These are phyloP conservation scores for Erpetoichthys calabaricus DNA, from an alignment of 2,797 vertebrate genomes.

Conservation along the genomic window DNA sequence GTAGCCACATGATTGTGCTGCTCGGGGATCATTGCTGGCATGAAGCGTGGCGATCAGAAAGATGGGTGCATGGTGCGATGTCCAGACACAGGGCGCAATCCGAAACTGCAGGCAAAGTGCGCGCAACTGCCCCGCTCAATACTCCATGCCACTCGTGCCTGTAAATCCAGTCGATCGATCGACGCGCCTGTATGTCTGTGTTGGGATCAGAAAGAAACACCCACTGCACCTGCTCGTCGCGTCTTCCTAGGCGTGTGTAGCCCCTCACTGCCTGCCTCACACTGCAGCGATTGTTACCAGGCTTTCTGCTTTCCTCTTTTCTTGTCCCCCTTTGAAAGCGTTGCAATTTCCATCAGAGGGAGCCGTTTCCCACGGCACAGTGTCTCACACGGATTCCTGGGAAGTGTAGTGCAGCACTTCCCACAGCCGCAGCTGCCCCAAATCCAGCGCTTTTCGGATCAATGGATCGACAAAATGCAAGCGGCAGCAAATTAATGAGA, in stretches of 20 bases:
- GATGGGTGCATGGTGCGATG: constrained; percentile 55
- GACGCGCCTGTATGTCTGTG: too few relatives aligned
- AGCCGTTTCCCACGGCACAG: constrained; percentile 7
- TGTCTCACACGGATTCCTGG: constrained; percentile 2
- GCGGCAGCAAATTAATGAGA: too few relatives aligned
- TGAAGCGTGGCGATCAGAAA: constrained; percentile 32
- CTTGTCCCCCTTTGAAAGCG: neutral
- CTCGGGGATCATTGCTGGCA: constrained; percentile 66
- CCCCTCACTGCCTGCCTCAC: constrained; percentile 18
- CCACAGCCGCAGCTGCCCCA: too few relatives aligned
- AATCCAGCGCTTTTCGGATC: too few relatives aligned
- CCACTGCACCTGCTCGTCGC: constrained; percentile 8
- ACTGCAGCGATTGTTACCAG: constrained; percentile 21
- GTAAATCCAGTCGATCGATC: too few relatives aligned
- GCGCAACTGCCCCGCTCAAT: constrained; percentile 15
- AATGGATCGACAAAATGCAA: too few relatives aligned
- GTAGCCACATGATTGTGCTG: constrained; percentile 71
- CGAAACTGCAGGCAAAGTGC: constrained; percentile 14
- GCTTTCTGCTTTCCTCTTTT: constrained; percentile 13
- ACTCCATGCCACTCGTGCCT: constrained; percentile 16
- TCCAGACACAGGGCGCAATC: constrained; percentile 17
- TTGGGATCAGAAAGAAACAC: too few relatives aligned
- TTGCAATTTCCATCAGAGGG: constrained; percentile 17
- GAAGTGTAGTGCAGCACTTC: constrained; percentile 10
- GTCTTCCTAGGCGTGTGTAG: constrained; percentile 10